These are phyloP conservation scores for Scaptomyza montana DNA, from an alignment of 1,140 invertebrate genomes.

Conservation along the genomic window DNA sequence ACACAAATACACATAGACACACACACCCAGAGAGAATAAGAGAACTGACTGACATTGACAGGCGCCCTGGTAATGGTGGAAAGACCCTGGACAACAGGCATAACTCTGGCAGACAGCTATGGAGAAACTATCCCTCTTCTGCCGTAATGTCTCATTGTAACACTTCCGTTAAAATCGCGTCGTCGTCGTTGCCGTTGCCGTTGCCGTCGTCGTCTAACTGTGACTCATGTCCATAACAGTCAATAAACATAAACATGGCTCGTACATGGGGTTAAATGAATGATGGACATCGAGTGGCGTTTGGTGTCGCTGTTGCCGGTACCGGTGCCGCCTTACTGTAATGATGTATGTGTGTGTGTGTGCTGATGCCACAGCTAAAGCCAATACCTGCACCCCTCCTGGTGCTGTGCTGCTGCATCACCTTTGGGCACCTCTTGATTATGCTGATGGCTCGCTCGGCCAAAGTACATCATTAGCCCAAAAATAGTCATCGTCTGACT, in stretches of 20 bases:
- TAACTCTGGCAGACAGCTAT: conserved; percentile 30
- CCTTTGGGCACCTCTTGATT: conserved; percentile 5
- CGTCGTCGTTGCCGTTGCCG: conserved; percentile 28
- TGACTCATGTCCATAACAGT: conserved; percentile 82
- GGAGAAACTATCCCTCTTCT: conserved; percentile 10
- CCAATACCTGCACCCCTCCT: conserved; percentile 5
- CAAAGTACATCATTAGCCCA: conserved; percentile 76
- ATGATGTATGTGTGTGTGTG: neutral
- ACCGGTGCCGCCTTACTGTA: conserved; percentile 5
- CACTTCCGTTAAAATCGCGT: conserved; percentile 79
- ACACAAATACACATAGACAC: neutral
- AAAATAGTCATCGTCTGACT: conserved; percentile 66
- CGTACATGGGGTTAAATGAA: conserved; percentile 72
- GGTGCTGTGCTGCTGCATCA: neutral
- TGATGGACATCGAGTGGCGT: conserved; percentile 78
- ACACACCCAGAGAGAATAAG: neutral
- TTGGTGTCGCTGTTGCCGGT: conserved; percentile 34
- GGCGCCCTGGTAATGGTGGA: conserved; percentile 52
- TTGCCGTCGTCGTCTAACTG: conserved; percentile 64
- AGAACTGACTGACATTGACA: conserved; percentile 65
- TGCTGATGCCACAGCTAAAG: neutral
- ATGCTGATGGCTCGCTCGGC: conserved; percentile 28
- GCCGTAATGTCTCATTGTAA: conserved; percentile 70
- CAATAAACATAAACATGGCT: conserved; percentile 81
- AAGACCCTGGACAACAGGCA: conserved; percentile 48